Evolutionary conservation across 2,888 invertebrate species (phyloP), one percentile per base, ranked within the genome.

Genomic region (Hemicrepidius hirtus): DNA sequence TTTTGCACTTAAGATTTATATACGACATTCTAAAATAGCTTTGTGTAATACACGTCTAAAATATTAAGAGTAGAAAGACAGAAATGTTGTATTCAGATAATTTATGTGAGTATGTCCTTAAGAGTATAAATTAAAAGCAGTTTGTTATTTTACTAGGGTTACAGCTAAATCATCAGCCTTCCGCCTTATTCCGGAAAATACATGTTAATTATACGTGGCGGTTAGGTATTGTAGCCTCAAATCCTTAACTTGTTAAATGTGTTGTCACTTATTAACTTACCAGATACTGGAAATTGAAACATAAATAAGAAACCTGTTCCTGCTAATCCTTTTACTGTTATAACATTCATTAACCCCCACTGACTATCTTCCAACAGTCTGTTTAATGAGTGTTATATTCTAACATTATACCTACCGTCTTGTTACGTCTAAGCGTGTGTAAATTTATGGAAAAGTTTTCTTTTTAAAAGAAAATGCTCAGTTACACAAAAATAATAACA

Each of bases 191-290:
- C 3, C 46, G 9, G 18, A 20, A 18, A 46, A 13, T 28, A 12
- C 18, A 10, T 37, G 35, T 57, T 57, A 57, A 57, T 57, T 57
- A 57, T 37, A 57, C 18, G 4, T 18, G 1, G 37, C 37, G 9
- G 13, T n/a, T 37, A 10, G 18, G 20, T 10, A 20, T 57, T 57
- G 32, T 28, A 32, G 20, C 1, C 37, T 10, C 12, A 35, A 57
- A n/a, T 28, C 4, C n/a, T 32, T 12, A 6, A 16, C 1, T 24
- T 24, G 24, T 24, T 24, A 24, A 5, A 24, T 5, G 24, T 35
- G 55, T 55, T 57, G 57, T 57, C 40, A 37, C 57, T 57, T 57
- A 57, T 57, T 57, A 57, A 57, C 20, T 57, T 57, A 37, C 10
- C 57, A 37, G 57, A 37, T 12, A 57, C 37, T 57, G 37, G 35